These are phyloP conservation scores for Chironomus riparius DNA, from an alignment of 2,888 invertebrate genomes.

Conservation along the genomic window DNA sequence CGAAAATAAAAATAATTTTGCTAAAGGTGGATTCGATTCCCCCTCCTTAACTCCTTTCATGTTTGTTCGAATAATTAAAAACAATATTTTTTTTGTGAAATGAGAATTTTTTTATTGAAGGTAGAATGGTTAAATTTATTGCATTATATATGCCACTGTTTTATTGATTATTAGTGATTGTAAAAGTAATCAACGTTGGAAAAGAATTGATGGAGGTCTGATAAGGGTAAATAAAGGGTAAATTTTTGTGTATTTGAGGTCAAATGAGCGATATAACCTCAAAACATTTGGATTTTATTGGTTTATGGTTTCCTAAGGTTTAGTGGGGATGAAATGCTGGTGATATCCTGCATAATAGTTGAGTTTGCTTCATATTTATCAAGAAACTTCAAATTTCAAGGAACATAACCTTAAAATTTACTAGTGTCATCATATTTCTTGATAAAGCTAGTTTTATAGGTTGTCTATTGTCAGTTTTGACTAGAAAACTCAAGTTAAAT, in stretches of 20 bases:
- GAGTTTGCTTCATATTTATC: too few species aligned
- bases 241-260: neutral
- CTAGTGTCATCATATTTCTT: too few species aligned
- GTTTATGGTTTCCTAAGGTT: neutral
- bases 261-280: neutral
- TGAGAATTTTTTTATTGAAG: neutral
- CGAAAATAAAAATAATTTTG: neutral
- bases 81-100: neutral
- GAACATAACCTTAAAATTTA: too few species aligned
- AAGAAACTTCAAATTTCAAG: too few species aligned
- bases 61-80: conserved; percentile 23
- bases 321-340: too few species aligned
- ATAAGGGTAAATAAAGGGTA: too few species aligned
- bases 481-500: too few species aligned
- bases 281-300: too few species aligned
- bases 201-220: neutral
- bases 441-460: too few species aligned
- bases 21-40: neutral
- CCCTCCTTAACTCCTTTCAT: neutral
- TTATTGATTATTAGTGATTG: conserved; percentile 24
- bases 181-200: neutral
- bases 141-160: conserved; percentile 12
- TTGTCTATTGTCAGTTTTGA: too few species aligned
- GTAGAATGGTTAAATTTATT: conserved; percentile 1
- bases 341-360: neutral